Conservation (phyloP, 2,113 vertebrate species). For the Terrapene triunguis region DNA sequence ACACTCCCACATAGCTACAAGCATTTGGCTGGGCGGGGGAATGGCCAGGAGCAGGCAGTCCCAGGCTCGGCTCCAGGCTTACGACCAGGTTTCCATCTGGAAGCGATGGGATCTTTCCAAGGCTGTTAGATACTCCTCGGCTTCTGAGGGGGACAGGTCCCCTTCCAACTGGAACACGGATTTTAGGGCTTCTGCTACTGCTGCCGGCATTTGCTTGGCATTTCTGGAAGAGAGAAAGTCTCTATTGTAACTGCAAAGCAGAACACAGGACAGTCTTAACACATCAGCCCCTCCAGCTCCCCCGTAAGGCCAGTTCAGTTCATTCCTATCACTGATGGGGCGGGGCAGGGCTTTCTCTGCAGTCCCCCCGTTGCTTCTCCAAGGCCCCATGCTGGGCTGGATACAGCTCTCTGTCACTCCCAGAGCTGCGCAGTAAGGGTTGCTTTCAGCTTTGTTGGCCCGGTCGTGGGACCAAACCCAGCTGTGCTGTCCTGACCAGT, state of each 20-base stretch:
- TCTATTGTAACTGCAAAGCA: fast-evolving
- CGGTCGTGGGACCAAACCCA: too few relatives aligned
- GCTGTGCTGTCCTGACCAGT: too few relatives aligned
- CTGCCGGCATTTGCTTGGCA: slow-evolving; percentile 90
- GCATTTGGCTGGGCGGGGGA: not conserved
- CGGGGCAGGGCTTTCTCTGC: not conserved
- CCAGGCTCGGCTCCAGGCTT: not conserved
- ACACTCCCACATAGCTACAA: slow-evolving; percentile 3
- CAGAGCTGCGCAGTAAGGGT: not conserved
- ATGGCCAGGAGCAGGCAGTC: not conserved
- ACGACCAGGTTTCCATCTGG: slow-evolving; percentile 96
- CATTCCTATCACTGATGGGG: not conserved
- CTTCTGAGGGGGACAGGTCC: slow-evolving; percentile 76
- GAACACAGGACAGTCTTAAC: fast-evolving
- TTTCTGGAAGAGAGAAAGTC: slow-evolving; percentile 78
- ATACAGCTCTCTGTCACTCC: too few relatives aligned
- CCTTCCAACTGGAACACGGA: slow-evolving; percentile 85
- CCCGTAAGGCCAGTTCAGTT: not conserved
- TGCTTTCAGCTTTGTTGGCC: not conserved
- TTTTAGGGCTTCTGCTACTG: slow-evolving; percentile 84
- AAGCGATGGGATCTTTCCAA: slow-evolving; percentile 87
- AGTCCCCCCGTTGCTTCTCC: too few relatives aligned
- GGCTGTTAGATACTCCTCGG: slow-evolving; percentile 81
- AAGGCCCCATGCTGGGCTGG: fast-evolving
- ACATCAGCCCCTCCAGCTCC: not conserved